These are phyloP conservation scores for Bilobella aurantiaca DNA, from an alignment of 1,140 invertebrate species.

Conservation along the genomic window DNA sequence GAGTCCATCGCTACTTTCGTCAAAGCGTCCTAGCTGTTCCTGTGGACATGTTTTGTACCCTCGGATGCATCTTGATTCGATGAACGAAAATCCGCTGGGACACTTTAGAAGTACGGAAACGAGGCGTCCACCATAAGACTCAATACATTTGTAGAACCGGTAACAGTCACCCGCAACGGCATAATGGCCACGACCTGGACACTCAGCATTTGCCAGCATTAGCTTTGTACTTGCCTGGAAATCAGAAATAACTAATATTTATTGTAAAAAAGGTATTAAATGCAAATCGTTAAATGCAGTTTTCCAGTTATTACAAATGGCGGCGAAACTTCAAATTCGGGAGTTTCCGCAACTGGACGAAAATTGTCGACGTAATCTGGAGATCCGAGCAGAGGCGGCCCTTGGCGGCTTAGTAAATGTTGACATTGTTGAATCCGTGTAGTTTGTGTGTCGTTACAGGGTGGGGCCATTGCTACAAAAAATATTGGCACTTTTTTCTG, in stretches of 20 bases:
- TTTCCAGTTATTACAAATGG: background rate
- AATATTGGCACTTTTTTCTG: background rate
- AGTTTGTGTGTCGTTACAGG: background rate
- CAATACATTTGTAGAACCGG: conserved; percentile 2
- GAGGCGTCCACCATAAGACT: background rate
- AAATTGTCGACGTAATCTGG: background rate
- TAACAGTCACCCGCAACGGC: background rate
- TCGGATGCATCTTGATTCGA: background rate
- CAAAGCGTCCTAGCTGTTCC: background rate
- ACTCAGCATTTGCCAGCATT: background rate
- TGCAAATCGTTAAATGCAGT: background rate
- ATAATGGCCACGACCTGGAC: background rate
- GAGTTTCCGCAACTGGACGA: background rate
- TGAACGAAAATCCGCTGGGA: conserved; percentile 1
- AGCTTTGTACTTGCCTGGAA: background rate
- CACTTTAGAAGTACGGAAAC: background rate
- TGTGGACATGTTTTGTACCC: conserved; percentile 2
- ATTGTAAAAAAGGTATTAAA: background rate
- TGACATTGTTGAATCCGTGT: background rate
- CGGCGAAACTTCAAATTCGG: background rate
- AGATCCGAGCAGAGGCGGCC: background rate
- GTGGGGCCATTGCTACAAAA: background rate
- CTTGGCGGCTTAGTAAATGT: background rate
- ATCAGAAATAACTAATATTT: background rate
- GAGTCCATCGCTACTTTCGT: background rate